These are phyloP conservation scores for Pseudorasbora parva DNA, from an alignment of 2,113 vertebrate species.

Conservation along the genomic window DNA sequence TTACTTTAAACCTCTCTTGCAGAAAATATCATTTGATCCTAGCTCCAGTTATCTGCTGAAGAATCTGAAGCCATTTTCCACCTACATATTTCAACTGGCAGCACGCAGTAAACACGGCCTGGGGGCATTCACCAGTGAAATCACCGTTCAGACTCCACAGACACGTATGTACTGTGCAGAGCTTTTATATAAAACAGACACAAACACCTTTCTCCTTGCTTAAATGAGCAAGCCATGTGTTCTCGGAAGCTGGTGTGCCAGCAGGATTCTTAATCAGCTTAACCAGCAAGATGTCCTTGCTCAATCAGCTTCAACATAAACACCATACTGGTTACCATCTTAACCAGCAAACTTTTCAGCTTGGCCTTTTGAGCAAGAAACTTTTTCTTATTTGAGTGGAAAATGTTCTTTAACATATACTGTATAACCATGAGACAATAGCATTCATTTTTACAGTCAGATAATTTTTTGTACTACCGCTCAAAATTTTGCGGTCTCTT, in stretches of 20 bases:
- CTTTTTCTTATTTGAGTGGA: background rate
- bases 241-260: background rate
- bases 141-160: slow-evolving; percentile 94
- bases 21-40: slow-evolving; percentile 88
- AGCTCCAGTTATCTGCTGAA: slow-evolving; percentile 87
- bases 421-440: no score
- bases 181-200: background rate
- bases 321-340: background rate
- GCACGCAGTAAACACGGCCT: slow-evolving; percentile 94
- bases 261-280: no score
- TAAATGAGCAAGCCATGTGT: background rate
- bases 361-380: background rate
- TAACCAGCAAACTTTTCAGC: background rate
- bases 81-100: slow-evolving; percentile 93
- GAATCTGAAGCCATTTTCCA: slow-evolving; percentile 93
- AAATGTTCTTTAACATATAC: no score
- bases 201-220: background rate
- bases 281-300: background rate
- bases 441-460: no score
- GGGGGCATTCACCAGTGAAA: slow-evolving; percentile 93
- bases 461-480: no score
- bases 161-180: slow-evolving; percentile 87
- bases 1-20: slow-evolving; percentile 68
- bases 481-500: no score
- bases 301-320: background rate